These are phyloP conservation scores for Nomada lathburiana DNA, from an alignment of 2,888 invertebrate genomes.

Conservation along the genomic window DNA sequence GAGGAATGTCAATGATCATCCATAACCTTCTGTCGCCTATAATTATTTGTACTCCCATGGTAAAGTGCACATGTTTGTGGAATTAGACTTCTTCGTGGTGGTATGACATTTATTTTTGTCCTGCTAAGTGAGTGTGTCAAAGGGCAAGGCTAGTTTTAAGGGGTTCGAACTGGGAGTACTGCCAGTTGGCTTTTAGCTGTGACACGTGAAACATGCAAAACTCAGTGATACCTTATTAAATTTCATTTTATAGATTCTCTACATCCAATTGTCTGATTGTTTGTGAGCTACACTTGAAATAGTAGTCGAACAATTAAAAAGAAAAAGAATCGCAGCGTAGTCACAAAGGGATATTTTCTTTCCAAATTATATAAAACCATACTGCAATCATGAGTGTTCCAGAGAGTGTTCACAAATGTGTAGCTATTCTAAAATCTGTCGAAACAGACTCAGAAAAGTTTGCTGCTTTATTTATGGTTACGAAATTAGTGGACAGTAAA, in stretches of 20 bases:
- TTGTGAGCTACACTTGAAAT: constrained; percentile 7
- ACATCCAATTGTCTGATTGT: constrained; percentile 10
- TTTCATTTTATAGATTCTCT: constrained; percentile 32
- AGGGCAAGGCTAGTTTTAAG: constrained; percentile 82
- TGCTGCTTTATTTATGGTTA: constrained; percentile 96
- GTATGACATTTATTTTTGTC: constrained; percentile 73
- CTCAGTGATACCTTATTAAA: constrained; percentile 52
- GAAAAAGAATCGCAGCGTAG: neutral
- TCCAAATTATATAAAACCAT: constrained; percentile 8
- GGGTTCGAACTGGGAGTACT: constrained; percentile 70
- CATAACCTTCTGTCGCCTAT: constrained; percentile 23
- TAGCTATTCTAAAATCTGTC: constrained; percentile 91
- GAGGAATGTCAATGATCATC: neutral
- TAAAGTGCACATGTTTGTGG: constrained; percentile 37
- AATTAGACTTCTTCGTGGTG: constrained; percentile 37
- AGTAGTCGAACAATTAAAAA: neutral
- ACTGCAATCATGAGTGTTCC: constrained; percentile 85
- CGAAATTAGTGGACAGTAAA: constrained; percentile 93
- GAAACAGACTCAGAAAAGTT: constrained; percentile 96
- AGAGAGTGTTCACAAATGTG: constrained; percentile 94
- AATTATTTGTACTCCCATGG: constrained; percentile 20
- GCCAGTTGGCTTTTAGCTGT: constrained; percentile 79
- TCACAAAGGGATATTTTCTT: neutral
- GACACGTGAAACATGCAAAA: constrained; percentile 59
- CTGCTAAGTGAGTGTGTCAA: constrained; percentile 78